These are phyloP conservation scores for Perca flavescens DNA, from an alignment of 2,113 vertebrate species.

Conservation along the genomic window DNA sequence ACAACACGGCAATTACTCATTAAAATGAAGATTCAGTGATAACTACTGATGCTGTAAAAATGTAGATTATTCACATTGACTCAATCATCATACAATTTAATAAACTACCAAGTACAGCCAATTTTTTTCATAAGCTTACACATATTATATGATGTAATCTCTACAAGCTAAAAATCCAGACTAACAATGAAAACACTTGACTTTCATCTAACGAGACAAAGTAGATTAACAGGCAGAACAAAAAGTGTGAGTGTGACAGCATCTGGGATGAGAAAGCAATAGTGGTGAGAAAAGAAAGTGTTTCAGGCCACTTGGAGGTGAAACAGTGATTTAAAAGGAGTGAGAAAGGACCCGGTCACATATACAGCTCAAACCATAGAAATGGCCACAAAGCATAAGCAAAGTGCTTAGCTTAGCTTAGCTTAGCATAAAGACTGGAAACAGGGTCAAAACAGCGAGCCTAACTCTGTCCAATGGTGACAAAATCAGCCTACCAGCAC, in stretches of 20 bases:
- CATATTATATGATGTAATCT: neutral
- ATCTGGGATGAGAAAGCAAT: constrained; percentile 9
- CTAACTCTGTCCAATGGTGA: neutral
- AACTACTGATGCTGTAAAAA: neutral
- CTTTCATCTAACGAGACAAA: constrained; percentile 5
- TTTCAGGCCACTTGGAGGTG: constrained; percentile 22
- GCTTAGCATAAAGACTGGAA: neutral
- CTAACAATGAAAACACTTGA: neutral
- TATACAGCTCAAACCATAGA: constrained; percentile 29
- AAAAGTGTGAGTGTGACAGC: constrained; percentile 5
- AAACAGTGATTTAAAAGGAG: constrained; percentile 54
- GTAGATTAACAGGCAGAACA: neutral
- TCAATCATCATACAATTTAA: neutral
- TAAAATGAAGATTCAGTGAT: neutral
- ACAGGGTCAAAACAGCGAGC: neutral
- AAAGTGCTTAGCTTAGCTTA: neutral
- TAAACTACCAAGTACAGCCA: neutral
- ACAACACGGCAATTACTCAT: neutral
- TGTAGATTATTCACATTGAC: neutral
- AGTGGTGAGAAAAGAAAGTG: constrained; percentile 18
- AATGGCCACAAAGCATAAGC: constrained; percentile 14
- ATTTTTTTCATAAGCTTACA: neutral
- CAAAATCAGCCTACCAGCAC: neutral
- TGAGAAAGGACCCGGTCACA: neutral
- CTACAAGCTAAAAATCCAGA: constrained; percentile 5